Conservation (phyloP, 2,113 vertebrate genomes). For the Coracopsis vasa region DNA sequence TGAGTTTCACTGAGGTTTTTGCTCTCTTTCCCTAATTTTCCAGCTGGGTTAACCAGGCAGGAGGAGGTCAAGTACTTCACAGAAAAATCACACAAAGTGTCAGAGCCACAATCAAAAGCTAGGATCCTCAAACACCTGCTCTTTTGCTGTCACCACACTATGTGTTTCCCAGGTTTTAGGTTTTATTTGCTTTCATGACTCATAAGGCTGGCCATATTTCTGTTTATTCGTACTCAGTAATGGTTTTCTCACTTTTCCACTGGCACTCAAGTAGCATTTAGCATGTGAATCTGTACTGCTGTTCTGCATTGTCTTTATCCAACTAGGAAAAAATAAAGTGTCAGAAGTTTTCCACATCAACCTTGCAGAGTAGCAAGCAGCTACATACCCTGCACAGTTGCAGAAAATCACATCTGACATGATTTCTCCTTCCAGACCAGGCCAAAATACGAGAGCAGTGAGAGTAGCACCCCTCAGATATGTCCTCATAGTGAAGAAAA, state of each 20-base stretch:
- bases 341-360: not conserved
- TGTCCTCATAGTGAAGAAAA: not conserved
- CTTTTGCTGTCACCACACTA: not conserved
- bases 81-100: not conserved
- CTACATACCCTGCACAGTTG: not conserved
- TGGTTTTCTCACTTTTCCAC: not conserved
- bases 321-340: not conserved
- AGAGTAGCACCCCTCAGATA: not conserved
- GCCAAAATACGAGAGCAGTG: not conserved
- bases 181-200: not conserved
- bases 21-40: not conserved
- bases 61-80: not conserved
- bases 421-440: not conserved
- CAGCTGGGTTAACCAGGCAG: not conserved
- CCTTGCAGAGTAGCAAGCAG: not conserved
- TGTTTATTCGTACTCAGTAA: not conserved
- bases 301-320: not conserved
- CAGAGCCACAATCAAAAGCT: not conserved
- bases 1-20: not conserved
- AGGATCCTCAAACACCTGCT: not conserved
- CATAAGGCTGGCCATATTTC: not conserved
- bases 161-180: not conserved
- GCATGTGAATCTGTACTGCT: not conserved
- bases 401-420: not conserved
- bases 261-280: not conserved